phyloP scores from a whole-genome alignment of 2,888 invertebrate species.

The Mechanitis messenoides region DNA sequence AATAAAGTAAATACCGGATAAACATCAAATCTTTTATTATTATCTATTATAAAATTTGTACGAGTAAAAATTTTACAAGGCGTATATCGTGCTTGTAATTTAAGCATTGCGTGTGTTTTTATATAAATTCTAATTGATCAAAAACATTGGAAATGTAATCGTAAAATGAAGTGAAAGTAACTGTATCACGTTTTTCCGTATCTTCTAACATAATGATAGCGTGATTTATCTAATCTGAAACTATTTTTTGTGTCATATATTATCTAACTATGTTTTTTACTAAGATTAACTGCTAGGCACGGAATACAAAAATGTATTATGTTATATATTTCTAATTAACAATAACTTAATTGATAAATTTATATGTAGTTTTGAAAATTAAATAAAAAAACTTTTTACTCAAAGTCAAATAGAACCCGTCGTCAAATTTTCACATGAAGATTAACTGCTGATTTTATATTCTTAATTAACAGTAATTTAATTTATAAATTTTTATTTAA shows the following conservation, averaged over 20 bases:
- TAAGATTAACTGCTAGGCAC: too few relatives aligned
- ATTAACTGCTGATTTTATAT: too few relatives aligned
- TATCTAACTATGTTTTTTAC: too few relatives aligned
- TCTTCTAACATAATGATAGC: conserved; percentile 23
- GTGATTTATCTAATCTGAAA: conserved; percentile 26
- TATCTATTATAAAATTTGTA: too few relatives aligned
- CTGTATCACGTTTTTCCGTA: conserved; percentile 25
- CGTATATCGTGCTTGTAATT: neutral
- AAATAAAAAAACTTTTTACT: conserved; percentile 12
- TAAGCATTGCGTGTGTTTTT: neutral
- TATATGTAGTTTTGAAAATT: too few relatives aligned
- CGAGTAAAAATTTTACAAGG: neutral
- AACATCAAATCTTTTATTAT: too few relatives aligned
- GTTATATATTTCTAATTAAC: too few relatives aligned
- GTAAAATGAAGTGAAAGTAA: conserved; percentile 28
- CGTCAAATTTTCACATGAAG: too few relatives aligned
- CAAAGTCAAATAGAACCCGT: neutral
- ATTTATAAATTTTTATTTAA: too few relatives aligned
- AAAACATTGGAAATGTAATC: neutral
- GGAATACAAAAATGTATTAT: too few relatives aligned
- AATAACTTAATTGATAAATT: too few relatives aligned
- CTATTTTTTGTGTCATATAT: neutral
- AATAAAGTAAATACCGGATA: too few relatives aligned
- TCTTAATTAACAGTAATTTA: neutral
- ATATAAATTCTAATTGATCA: conserved; percentile 1